Evolutionary conservation across 2,113 vertebrate genomes (phyloP), one percentile per base, ranked within the genome.

Genomic region (Campylomormyrus tamandua): DNA sequence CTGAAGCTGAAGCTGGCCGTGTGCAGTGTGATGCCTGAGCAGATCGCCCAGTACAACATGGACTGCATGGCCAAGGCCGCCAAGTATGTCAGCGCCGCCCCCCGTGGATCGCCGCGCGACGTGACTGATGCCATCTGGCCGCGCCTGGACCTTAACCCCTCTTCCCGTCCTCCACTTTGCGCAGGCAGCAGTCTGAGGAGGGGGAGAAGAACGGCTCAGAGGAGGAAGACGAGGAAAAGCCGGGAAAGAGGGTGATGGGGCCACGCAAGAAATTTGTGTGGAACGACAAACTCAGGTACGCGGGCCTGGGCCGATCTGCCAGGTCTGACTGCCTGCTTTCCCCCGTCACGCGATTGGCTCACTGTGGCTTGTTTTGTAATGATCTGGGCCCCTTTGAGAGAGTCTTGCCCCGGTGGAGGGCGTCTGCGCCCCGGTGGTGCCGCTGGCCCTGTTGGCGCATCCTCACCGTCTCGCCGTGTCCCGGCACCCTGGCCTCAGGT

Each of bases 201-300:
- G 97, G 96, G 92, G 98, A 99, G 86, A 98, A 96, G 94, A 99
- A 99, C 88, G 97, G 97, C 56, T 99, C 98, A 0, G 98, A 99
- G 90, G 98, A 99, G 2, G 98, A 99, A 11, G 98, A 99, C 24
- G 98, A 99, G 88, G 98, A 99, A 90, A 99, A 99, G 91, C 98
- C 98, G 15, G 98, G 98, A 84, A 98, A 98, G 93, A 97, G 98
- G 91, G 96, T 99, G 91, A 97, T 98, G 94, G 98, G 98, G 62
- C 98, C 98, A 89, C 96, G 98, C 46, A 99, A 99, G 92, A 99
- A 99, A 91, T 99, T 99, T 93, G 94, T 96, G 77, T 99, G 98
- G 98, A 98, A 99, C 89, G 98, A 99, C 86, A 97, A 97, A 91
- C 96, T 99, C 94, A 98, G 98, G 98, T 99, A 80, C 15, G 3